Base-by-base conservation (phyloP, 2,113 vertebrate genomes). In the Cephalopholis sonnerati region DNA sequence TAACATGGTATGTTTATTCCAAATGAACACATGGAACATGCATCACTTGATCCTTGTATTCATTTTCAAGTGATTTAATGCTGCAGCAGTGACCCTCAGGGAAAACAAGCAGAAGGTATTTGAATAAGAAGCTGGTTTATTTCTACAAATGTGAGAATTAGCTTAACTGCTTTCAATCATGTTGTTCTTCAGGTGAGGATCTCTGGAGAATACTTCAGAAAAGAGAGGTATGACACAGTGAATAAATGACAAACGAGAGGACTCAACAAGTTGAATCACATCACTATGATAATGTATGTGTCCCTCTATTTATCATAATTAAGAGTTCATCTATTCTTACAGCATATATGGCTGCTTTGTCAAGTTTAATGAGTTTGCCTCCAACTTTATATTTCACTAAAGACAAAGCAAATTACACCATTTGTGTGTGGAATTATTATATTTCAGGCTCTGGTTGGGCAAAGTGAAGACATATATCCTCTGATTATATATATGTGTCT, bases 141-240 rank as follows among this genome's bases (percentile, higher is more conserved):
- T 54, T 67, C 29, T 25, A 50, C 13, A 41, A 81, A 82, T 74
- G 20, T 70, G 58, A 48, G 17, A 87, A 41, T 57, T 50, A 80
- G n/a, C 48, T 70, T 20, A 69, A 82, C 59, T 50, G 51, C 66
- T 25, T 81, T 83, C 29, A 70, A 29, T 81, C 41, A 76, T 74
- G 16, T 65, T 16, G 24, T 55, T 44, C 68, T 90, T 71, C 22
- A 87, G 55, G 39, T 78, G 76, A 79, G 54, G 17, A 32, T 74
- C 16, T 63, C 46, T 82, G 55, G 73, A 85, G 78, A 76, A 53
- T 48, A 50, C 81, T 87, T 84, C 36, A 79, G 29, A 69, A 54
- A 68, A 39, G 24, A 58, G 61, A 61, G 10, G 15, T 5, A 51
- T 36, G 39, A 77, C 41, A 65, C 27, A n/a, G 53, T 0, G 11